Conservation (phyloP, 2,888 invertebrate species). For the Encarsia formosa region DNA sequence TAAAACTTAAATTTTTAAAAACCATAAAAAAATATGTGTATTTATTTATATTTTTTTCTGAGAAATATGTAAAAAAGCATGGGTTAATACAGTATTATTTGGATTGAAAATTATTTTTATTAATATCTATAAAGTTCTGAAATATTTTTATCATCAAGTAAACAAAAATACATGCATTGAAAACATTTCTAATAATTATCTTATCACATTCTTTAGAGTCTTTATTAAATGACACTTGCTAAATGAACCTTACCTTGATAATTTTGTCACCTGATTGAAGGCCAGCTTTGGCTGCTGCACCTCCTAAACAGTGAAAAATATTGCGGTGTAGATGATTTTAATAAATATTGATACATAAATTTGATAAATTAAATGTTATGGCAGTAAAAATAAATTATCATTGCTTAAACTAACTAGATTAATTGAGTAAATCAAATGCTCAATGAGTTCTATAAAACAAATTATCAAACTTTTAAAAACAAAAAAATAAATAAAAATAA, state of each 20-base stretch:
- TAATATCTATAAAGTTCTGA: not conserved
- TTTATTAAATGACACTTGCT: constrained; percentile 14
- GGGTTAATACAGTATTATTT: constrained; percentile 5
- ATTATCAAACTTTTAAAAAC: too few species aligned
- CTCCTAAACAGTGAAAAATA: constrained; percentile 57
- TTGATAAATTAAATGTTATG: too few species aligned
- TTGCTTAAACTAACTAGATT: too few species aligned
- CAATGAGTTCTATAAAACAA: too few species aligned
- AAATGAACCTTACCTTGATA: constrained; percentile 64
- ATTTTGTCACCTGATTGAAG: constrained; percentile 90
- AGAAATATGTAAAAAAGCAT: too few species aligned
- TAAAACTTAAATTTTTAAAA: too few species aligned
- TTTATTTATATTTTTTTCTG: too few species aligned
- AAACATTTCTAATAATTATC: not conserved
- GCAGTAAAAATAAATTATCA: too few species aligned
- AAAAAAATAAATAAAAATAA: too few species aligned
- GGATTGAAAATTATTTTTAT: not conserved
- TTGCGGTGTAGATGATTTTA: not conserved
- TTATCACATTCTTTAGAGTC: constrained; percentile 15
- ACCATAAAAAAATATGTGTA: too few species aligned
- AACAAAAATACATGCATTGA: not conserved
- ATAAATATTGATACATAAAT: not conserved
- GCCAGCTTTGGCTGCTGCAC: constrained; percentile 90
- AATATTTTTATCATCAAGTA: too few species aligned
- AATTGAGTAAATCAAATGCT: too few species aligned